phyloP scores from a whole-genome alignment of 1,140 invertebrate genomes.

The Plectrocnemia conspersa region DNA sequence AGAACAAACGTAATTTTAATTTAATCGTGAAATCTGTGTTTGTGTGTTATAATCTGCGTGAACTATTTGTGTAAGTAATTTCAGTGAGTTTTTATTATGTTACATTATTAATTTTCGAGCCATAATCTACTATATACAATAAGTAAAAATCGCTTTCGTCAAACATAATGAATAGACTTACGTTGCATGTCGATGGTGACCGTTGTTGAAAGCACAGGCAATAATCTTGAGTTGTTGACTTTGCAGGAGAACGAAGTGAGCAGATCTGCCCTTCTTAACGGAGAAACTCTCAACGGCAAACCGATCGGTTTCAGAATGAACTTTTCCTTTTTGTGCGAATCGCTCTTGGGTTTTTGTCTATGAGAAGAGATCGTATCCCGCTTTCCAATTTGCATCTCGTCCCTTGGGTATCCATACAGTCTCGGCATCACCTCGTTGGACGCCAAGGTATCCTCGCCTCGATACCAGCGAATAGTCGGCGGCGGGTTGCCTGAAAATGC shows the following conservation, averaged over 20 bases:
- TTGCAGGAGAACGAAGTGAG: slow-evolving; percentile 16
- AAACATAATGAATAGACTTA: too few species aligned
- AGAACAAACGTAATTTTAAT: too few species aligned
- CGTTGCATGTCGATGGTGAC: slow-evolving; percentile 19
- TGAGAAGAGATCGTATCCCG: neutral
- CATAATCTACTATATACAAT: too few species aligned
- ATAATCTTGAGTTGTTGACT: slow-evolving; percentile 19
- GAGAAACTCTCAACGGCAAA: slow-evolving; percentile 6
- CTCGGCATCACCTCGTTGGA: slow-evolving; percentile 10
- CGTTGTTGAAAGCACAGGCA: slow-evolving; percentile 7
- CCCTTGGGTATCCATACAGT: neutral
- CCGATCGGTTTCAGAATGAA: slow-evolving; percentile 14
- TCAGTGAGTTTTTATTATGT: too few species aligned
- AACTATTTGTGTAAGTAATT: too few species aligned
- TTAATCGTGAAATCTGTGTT: too few species aligned
- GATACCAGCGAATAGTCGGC: slow-evolving; percentile 15
- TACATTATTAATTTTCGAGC: too few species aligned
- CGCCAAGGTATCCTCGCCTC: slow-evolving; percentile 8
- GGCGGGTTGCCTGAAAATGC: slow-evolving; percentile 16
- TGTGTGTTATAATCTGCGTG: too few species aligned
- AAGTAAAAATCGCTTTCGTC: too few species aligned
- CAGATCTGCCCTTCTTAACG: slow-evolving; percentile 11
- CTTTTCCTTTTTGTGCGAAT: slow-evolving; percentile 11
- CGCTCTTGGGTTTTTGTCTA: slow-evolving; percentile 1
- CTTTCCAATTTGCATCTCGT: slow-evolving; percentile 2